Conservation (phyloP, 1,140 invertebrate species). For the Capitella teleta region DNA sequence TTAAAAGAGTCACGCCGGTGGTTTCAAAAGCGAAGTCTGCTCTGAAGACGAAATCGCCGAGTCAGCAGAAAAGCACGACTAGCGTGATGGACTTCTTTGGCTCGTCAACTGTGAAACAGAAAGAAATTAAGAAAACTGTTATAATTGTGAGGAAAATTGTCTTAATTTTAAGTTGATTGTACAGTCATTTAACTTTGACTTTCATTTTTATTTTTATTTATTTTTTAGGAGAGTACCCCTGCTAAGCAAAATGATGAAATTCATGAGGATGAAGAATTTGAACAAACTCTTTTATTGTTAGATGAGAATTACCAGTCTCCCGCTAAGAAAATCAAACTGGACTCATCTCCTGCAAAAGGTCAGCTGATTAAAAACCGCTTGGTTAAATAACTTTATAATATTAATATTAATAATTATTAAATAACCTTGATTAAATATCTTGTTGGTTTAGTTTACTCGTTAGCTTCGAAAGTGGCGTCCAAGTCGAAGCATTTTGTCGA, state of each 20-base stretch:
- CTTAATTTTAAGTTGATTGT: background rate
- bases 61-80: background rate
- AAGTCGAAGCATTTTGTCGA: background rate
- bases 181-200: background rate
- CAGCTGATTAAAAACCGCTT: background rate
- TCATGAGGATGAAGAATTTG: constrained; percentile 58
- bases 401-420: background rate
- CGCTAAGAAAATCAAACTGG: background rate
- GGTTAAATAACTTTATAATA: background rate
- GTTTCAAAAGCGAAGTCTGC: background rate
- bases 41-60: background rate
- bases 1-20: background rate
- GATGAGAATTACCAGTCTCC: constrained; percentile 42
- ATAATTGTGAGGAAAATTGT: background rate
- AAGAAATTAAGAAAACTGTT: background rate
- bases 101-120: background rate
- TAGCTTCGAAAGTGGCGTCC: background rate
- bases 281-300: constrained; percentile 52
- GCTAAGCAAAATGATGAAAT: constrained; percentile 32
- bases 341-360: too few relatives aligned
- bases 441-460: background rate
- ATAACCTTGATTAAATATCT: background rate
- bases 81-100: background rate
- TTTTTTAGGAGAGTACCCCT: background rate
- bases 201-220: background rate